Evolutionary conservation across 2,797 vertebrate species (phyloP).

Genomic region (Microctenopoma lineatum): DNA sequence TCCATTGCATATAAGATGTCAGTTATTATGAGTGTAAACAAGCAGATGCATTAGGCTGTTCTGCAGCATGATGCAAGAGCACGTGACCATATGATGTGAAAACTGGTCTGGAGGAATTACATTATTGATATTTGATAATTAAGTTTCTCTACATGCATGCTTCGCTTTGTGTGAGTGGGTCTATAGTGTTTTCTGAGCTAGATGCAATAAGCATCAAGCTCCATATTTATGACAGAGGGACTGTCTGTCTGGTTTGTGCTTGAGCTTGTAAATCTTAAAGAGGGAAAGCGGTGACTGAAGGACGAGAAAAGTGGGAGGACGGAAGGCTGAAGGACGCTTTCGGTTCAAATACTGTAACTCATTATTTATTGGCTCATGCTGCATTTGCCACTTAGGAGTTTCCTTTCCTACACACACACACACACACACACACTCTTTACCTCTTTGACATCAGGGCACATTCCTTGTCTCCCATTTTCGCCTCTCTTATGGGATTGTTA

Average conservation of each 20-base stretch:
- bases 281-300: neutral
- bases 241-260: conserved; percentile 28
- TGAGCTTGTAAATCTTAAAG: conserved; percentile 24
- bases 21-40: conserved; percentile 67
- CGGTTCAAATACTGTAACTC: conserved; percentile 10
- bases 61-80: conserved; percentile 9
- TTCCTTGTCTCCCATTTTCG: conserved; percentile 22
- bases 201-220: conserved; percentile 13
- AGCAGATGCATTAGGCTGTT: conserved; percentile 62
- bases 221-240: conserved; percentile 18
- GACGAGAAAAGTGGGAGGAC: conserved; percentile 7
- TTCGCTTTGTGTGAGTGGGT: conserved; percentile 1
- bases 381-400: conserved; percentile 34
- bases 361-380: conserved; percentile 32
- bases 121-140: conserved; percentile 45
- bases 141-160: conserved; percentile 21
- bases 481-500: conserved; percentile 30
- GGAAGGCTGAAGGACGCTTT: conserved; percentile 31
- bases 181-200: conserved; percentile 8
- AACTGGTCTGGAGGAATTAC: conserved; percentile 48
- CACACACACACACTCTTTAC: neutral
- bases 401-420: conserved; percentile 6
- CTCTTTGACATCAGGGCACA: conserved; percentile 27
- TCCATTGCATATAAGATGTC: conserved; percentile 46
- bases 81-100: neutral